Base-by-base conservation (phyloP, 2,888 invertebrate genomes). In the Flexamia atlantica region DNA sequence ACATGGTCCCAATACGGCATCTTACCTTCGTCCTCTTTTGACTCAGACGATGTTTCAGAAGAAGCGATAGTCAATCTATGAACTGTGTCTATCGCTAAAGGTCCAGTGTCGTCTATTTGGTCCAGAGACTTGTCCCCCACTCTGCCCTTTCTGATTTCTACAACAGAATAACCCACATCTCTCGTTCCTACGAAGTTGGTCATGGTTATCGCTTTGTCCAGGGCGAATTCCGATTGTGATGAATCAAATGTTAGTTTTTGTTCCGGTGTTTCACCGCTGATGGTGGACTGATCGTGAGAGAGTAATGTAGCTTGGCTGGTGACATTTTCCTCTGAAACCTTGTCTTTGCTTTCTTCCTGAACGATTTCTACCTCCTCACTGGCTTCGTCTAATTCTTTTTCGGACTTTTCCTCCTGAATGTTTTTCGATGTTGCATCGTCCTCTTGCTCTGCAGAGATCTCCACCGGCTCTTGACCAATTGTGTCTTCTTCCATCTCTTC, bases 1-100 rank as follows among this genome's bases (percentile, higher is more conserved):
- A 94, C 91, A 79, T 85, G 36, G n/a, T 85, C 83, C 85, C 85
- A 72, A 20, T 40, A 68, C 28, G 53, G 23, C 20, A 7, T 20
- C 4, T 53, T 25, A 5, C 23, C 2, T 28, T 64, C 30, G 0
- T 64, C 17, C 28, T 64, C 64, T 64, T 28, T 3, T 57, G 20
- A 2, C 10, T 28, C 30, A 5, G 10, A 7, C 3, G 40, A 5
- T 2, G 72, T 14, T 10, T 72, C 40, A 2, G 36, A 9, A 40
- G 72, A 40, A 1, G 23, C 40, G 1, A 30, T 7, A 9, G n/a
- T 36, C 3, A 64, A 17, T 17, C 30, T 28, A 40, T 72, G 72
- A 36, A 40, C 72, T 20, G 72, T 72, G 5, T 3, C 20, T 7
- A 17, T 1, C 30, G 36, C 36, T 40, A 17, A 20, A 5, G 42